A percentile compares a stretch with the other conserved stretches of the same genome.
These are phyloP conservation scores for Allygus modestus DNA, from an alignment of 2,888 invertebrate genomes.

Conservation along the genomic window DNA sequence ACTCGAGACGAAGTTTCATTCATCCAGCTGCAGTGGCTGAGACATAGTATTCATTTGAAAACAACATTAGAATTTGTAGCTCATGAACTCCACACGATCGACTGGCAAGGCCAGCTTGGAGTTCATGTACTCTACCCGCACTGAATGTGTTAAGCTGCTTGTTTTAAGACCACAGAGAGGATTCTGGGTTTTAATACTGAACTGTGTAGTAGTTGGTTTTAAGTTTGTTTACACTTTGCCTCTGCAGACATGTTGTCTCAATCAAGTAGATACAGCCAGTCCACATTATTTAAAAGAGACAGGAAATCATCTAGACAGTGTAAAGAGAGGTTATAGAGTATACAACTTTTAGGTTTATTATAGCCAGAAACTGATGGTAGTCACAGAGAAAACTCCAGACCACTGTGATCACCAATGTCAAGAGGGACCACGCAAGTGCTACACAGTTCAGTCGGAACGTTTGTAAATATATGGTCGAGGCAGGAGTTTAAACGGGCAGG, in stretches of 20 bases:
- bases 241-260: not conserved
- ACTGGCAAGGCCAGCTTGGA: too few species aligned
- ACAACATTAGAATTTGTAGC: too few species aligned
- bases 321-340: not conserved
- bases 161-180: not conserved
- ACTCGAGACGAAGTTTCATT: too few species aligned
- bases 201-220: not conserved
- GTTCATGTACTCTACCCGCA: too few species aligned
- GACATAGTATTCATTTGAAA: too few species aligned
- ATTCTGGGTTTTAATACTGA: not conserved
- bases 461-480: constrained; percentile 6
- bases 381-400: not conserved
- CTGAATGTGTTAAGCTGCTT: not conserved
- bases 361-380: not conserved
- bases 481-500: constrained; percentile 5
- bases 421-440: not conserved
- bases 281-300: not conserved
- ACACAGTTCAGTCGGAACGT: not conserved
- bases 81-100: too few species aligned
- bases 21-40: too few species aligned
- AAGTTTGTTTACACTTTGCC: not conserved
- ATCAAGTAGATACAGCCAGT: not conserved
- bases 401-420: constrained; percentile 26
- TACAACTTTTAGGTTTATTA: not conserved
- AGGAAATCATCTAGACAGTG: not conserved